Evolutionary conservation across 2,888 invertebrate species (phyloP).

Genomic region (Caenorhabditis sp.): DNA sequence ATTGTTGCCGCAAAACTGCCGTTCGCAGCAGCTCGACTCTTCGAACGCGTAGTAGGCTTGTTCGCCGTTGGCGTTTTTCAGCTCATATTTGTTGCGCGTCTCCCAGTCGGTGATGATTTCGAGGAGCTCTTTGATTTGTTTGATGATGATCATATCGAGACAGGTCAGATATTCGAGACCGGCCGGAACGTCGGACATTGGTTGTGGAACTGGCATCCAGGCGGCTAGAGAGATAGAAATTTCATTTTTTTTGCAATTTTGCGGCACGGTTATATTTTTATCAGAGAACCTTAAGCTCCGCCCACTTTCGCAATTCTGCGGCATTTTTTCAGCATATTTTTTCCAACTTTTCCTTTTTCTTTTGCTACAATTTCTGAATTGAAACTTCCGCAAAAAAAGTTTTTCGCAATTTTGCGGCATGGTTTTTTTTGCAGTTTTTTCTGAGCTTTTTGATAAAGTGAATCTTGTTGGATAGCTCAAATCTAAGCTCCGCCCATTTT

Average conservation of each 20-base stretch:
- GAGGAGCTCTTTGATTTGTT: constrained; percentile 46
- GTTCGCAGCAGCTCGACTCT: constrained; percentile 71
- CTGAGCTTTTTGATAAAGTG: no score
- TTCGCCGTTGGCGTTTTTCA: constrained; percentile 51
- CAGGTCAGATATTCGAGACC: constrained; percentile 51
- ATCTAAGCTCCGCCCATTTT: no score
- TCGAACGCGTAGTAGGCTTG: constrained; percentile 61
- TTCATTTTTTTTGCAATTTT: no score
- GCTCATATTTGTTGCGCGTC: constrained; percentile 51
- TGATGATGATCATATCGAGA: constrained; percentile 35
- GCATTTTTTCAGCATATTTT: no score
- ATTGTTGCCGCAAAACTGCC: constrained; percentile 71
- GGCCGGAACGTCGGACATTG: constrained; percentile 40
- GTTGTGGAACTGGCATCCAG: constrained; percentile 45
- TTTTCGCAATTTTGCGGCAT: no score
- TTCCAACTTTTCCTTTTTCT: no score
- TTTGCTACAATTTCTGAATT: no score
- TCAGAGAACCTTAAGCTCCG: background rate
- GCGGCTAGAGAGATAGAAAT: constrained; percentile 13
- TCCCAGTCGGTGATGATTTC: constrained; percentile 57
- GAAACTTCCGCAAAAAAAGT: no score
- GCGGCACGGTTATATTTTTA: background rate
- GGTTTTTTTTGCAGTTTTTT: no score
- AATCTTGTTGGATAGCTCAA: background rate
- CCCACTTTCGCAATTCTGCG: background rate